Percentiles rank a stretch among this genome's conserved stretches.
phyloP scores from a whole-genome alignment of 2,888 invertebrate genomes.

The Torymus texanus region DNA sequence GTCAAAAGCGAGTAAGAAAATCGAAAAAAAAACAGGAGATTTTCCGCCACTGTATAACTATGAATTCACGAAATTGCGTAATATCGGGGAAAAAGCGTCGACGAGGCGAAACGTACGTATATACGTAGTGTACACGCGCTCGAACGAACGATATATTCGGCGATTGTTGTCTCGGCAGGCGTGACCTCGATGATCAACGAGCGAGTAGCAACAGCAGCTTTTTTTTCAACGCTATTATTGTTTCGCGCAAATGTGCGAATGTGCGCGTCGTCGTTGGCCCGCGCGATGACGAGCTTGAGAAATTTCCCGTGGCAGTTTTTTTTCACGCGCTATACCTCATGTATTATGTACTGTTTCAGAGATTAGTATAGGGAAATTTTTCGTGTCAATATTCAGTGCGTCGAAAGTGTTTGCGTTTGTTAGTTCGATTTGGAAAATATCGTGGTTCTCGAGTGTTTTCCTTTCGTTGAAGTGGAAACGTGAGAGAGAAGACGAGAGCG shows the following conservation, averaged over 20 bases:
- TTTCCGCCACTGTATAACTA: neutral
- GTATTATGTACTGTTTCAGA: too few relatives aligned
- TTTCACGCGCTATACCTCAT: neutral
- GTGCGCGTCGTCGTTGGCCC: neutral
- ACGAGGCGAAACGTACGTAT: neutral
- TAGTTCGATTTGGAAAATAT: too few relatives aligned
- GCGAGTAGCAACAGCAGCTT: neutral
- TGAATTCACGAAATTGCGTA: slow-evolving; percentile 35
- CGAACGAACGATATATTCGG: slow-evolving; percentile 45
- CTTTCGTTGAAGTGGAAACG: too few relatives aligned
- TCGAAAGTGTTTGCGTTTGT: too few relatives aligned
- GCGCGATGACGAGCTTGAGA: neutral
- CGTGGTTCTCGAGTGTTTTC: too few relatives aligned
- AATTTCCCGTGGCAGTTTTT: neutral
- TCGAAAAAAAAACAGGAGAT: neutral
- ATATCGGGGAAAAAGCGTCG: slow-evolving; percentile 29
- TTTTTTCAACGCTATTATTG: slow-evolving; percentile 40
- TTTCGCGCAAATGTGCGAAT: neutral
- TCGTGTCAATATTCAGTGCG: too few relatives aligned
- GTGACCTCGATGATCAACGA: slow-evolving; percentile 45
- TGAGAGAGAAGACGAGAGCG: too few relatives aligned
- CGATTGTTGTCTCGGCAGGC: slow-evolving; percentile 38
- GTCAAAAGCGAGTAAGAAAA: slow-evolving; percentile 6
- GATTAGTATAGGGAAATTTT: too few relatives aligned
- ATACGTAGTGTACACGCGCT: neutral